phyloP scores from a whole-genome alignment of 2,797 vertebrate genomes.

The Muscicapa striata region DNA sequence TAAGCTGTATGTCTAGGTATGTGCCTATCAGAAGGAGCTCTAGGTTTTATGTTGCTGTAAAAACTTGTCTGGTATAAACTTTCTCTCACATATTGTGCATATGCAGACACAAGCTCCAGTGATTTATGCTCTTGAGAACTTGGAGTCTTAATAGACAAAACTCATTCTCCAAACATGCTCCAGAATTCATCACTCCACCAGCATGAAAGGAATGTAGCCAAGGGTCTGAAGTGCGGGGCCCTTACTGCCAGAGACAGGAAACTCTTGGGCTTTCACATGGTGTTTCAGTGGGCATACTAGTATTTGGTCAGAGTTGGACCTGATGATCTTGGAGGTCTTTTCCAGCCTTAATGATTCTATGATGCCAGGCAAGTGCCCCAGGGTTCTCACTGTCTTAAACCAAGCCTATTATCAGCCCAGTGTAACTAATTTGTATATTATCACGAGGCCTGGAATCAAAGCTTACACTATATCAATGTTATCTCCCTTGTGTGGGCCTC shows the following conservation, averaged over 20 bases:
- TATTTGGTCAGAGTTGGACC: neutral
- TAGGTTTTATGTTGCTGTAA: neutral
- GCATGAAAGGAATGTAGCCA: neutral
- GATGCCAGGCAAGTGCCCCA: neutral
- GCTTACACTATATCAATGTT: neutral
- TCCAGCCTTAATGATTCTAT: neutral
- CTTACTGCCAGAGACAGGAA: neutral
- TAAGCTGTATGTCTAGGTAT: neutral
- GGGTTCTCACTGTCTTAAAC: neutral
- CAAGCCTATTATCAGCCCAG: neutral
- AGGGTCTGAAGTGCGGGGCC: neutral
- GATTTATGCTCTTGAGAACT: neutral
- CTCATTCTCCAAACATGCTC: neutral
- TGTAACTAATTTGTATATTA: neutral
- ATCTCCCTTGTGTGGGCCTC: neutral
- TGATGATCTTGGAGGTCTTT: neutral
- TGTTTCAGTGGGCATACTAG: neutral
- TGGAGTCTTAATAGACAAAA: neutral
- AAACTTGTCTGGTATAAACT: neutral
- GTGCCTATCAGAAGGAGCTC: neutral
- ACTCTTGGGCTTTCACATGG: neutral
- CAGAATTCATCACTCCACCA: neutral
- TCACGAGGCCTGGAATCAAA: conserved; percentile 14
- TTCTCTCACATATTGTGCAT: neutral
- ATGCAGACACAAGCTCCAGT: neutral